Evolutionary conservation across 2,113 vertebrate genomes (phyloP).

Genomic region (Origma solitaria): DNA sequence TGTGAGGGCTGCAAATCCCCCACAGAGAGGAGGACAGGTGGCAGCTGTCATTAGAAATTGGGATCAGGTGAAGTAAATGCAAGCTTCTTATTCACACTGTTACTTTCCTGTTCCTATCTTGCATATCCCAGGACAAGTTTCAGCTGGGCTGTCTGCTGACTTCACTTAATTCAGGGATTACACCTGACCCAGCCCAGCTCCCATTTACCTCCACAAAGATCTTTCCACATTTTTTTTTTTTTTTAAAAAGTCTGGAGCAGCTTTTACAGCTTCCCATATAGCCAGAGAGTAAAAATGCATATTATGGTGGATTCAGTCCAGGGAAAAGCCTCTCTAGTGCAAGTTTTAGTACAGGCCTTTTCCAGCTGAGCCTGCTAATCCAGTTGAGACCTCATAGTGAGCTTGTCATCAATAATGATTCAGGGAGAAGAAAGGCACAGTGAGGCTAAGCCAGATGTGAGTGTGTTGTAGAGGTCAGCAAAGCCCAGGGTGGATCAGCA

Average conservation of each 20-base stretch:
- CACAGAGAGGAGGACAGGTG: neutral
- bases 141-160: neutral
- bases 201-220: neutral
- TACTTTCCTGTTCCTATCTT: neutral
- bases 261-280: neutral
- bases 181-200: neutral
- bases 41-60: neutral
- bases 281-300: neutral
- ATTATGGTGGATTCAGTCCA: neutral
- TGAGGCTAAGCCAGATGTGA: neutral
- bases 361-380: neutral
- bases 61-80: neutral
- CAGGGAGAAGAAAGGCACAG: neutral
- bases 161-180: neutral
- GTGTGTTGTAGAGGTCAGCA: neutral
- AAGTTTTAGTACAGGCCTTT: neutral
- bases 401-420: neutral
- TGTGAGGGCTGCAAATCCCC: neutral
- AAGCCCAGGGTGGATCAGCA: neutral
- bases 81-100: neutral
- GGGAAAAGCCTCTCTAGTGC: neutral
- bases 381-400: neutral
- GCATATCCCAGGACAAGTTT: neutral
- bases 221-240: neutral
- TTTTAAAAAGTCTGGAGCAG: neutral